Evolutionary conservation across 2,113 vertebrate genomes (phyloP).

Genomic region (Thamnophis sirtalis): DNA sequence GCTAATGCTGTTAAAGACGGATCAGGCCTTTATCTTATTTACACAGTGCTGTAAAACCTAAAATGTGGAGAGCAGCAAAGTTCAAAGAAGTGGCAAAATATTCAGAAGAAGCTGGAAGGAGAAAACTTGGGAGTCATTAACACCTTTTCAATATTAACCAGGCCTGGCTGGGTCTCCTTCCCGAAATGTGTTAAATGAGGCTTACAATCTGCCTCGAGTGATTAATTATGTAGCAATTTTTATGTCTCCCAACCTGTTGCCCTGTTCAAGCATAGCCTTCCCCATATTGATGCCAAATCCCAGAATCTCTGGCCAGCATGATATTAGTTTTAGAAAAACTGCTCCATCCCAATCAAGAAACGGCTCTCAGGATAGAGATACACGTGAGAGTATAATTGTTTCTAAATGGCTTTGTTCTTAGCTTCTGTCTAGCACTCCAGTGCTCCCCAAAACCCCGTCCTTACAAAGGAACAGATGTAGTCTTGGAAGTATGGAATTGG

Average conservation of each 20-base stretch:
- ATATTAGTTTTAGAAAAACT: not conserved
- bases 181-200: not conserved
- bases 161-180: not conserved
- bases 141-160: not conserved
- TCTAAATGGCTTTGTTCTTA: not conserved
- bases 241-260: not conserved
- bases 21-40: not conserved
- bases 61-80: not conserved
- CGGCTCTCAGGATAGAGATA: not conserved
- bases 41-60: not conserved
- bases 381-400: not conserved
- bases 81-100: not conserved
- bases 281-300: not conserved
- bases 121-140: slow-evolving; percentile 11
- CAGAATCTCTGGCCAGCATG: not conserved
- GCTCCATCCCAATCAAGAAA: not conserved
- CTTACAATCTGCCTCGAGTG: not conserved
- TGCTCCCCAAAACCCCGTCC: not conserved
- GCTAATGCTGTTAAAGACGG: not conserved
- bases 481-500: not conserved
- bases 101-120: slow-evolving; percentile 1
- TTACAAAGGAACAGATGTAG: not conserved
- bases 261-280: not conserved
- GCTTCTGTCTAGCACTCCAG: not conserved
- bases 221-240: slow-evolving; percentile 30